Base-by-base conservation (phyloP, 2,797 vertebrate genomes). In the Onychomys arenicola region DNA sequence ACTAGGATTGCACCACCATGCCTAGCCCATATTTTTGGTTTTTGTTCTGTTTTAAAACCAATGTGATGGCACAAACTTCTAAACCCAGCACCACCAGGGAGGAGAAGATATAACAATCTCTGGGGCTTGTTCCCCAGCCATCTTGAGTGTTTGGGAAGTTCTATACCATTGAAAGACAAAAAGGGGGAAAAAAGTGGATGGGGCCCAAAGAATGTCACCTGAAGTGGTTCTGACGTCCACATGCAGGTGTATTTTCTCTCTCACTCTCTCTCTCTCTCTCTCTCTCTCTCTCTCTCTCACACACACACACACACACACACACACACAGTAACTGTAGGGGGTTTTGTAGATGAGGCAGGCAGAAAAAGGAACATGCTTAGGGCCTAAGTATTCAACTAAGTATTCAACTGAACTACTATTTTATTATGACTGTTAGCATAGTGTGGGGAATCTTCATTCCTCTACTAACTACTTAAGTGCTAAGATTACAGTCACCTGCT, bases 321-420 rank as follows among this genome's bases (percentile, higher is more conserved):
- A 59, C 21, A 59, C n/a, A 57, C 40, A 27, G 13, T 37, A 40
- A 37, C n/a, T 27, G 4, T 43, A 84, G 27, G 43, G 25, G 16
- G 14, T 9, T 40, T 84, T 85, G 21, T 85, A 85, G 29, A 34
- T 21, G 23, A 84, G 27, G 27, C 61, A 67, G 21, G 61, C 59
- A 85, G 29, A 83, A 86, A 96, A 89, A 82, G 78, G 27, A 63
- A 71, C 71, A 75, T 21, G 78, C 49, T 90, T 90, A 91, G 3
- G 14, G 4, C 83, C 71, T 93, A 93, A 67, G 78, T 90, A 91
- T 67, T 90, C 27, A 84, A 25, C 71, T 93, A 93, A 67, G 78
- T 90, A 91, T 67, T 90, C 27, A 84, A 25, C 85, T 61, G 55
- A 82, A 25, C 17, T 71, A n/a, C 61, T 82, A 23, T 80, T 80